A percentile compares a stretch with the other conserved stretches of the same genome.
These are phyloP conservation scores for Hydrophis major DNA, from an alignment of 2,797 vertebrate species.

Conservation along the genomic window DNA sequence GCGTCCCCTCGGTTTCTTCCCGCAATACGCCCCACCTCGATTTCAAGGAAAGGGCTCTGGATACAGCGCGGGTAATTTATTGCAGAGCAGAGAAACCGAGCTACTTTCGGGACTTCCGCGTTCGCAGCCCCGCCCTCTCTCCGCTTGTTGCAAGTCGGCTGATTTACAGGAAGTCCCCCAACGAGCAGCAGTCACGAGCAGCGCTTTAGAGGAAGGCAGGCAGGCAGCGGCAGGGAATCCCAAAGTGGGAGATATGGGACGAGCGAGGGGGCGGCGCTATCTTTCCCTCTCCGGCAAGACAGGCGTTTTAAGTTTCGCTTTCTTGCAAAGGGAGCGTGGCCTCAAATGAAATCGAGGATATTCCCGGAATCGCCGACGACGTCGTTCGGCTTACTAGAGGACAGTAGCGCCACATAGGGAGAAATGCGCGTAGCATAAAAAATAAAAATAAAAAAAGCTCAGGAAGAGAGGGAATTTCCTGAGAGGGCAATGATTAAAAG, in stretches of 20 bases:
- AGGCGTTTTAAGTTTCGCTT: constrained; percentile 47
- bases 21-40: background rate
- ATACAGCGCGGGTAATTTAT: background rate
- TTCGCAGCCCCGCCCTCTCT: background rate
- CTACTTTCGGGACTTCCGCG: background rate
- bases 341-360: background rate
- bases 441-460: no score
- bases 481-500: background rate
- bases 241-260: background rate
- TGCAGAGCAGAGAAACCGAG: background rate
- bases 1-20: background rate
- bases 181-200: background rate
- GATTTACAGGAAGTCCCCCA: background rate
- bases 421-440: no score
- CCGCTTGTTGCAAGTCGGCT: background rate
- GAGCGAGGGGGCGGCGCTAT: no score
- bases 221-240: no score
- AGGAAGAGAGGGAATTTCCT: background rate
- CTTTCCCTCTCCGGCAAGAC: background rate
- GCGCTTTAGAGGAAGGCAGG: background rate
- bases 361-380: constrained; percentile 43
- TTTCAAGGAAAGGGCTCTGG: background rate
- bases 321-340: constrained; percentile 18
- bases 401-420: background rate
- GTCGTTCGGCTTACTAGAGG: background rate